Percentiles rank a stretch among this genome's conserved stretches.
phyloP scores from a whole-genome alignment of 2,113 vertebrate genomes.

The Prolemur simus region DNA sequence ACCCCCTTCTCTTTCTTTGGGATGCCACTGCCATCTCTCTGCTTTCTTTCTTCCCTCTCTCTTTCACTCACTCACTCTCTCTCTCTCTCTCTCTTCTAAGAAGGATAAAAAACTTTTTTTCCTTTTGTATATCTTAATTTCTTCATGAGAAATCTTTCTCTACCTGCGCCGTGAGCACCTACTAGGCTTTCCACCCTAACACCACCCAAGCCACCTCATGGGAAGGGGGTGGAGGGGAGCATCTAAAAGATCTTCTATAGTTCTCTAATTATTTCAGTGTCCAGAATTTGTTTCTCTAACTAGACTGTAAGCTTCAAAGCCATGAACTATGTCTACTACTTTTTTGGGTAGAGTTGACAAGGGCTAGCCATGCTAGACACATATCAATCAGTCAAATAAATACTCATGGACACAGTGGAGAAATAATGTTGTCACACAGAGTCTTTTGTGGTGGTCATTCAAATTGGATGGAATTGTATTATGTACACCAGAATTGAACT shows the following conservation, averaged over 20 bases:
- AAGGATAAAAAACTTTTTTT: no score
- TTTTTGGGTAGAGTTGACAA: neutral
- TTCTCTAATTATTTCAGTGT: conserved; percentile 18
- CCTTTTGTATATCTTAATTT: no score
- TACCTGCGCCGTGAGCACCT: no score
- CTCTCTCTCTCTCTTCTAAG: no score
- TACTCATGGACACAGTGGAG: neutral
- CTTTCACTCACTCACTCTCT: no score
- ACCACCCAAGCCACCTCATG: neutral
- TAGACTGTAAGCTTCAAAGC: conserved; percentile 17
- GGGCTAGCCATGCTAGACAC: neutral
- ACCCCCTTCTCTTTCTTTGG: no score
- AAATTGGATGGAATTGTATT: neutral
- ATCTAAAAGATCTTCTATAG: neutral
- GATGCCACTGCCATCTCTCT: no score
- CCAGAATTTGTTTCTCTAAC: conserved; percentile 28
- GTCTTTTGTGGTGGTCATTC: neutral
- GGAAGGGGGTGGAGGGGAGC: neutral
- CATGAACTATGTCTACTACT: neutral
- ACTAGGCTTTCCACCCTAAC: no score
- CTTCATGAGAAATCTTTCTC: no score
- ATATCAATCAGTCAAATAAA: conserved; percentile 35
- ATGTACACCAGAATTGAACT: neutral
- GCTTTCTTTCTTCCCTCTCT: no score
- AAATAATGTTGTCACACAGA: neutral